Percentiles rank a stretch among this genome's conserved stretches.
Evolutionary conservation across 1,140 invertebrate species (phyloP).

Genomic region (Conus betulinus): DNA sequence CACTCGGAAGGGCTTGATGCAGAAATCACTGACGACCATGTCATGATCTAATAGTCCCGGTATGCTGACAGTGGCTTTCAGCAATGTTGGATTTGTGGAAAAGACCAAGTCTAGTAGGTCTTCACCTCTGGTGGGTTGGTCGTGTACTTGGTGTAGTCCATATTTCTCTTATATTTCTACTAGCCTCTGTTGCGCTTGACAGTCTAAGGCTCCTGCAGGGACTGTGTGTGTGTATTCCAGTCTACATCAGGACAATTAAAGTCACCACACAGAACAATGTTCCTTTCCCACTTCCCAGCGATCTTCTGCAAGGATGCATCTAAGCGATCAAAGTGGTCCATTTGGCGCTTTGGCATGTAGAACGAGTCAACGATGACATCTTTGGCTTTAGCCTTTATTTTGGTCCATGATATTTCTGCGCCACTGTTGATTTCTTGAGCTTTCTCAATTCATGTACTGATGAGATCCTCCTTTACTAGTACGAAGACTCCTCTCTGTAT

Average conservation of each 20-base stretch:
- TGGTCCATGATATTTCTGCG: constrained; percentile 44
- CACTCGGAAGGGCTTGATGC: neutral
- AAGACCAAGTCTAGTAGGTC: neutral
- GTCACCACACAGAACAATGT: neutral
- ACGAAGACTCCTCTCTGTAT: constrained; percentile 44
- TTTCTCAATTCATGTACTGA: constrained; percentile 37
- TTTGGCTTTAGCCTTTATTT: constrained; percentile 38
- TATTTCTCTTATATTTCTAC: neutral
- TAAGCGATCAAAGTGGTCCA: neutral
- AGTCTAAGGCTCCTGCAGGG: neutral
- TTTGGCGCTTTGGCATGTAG: constrained; percentile 39
- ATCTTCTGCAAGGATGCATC: neutral
- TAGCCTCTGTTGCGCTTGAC: neutral
- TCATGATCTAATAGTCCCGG: neutral
- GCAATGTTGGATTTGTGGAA: neutral
- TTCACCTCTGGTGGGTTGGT: neutral
- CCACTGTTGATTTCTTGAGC: constrained; percentile 20
- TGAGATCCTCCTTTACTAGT: constrained; percentile 36
- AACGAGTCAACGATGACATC: neutral
- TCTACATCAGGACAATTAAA: constrained; percentile 19
- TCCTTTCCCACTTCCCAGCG: neutral
- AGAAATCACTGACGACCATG: neutral
- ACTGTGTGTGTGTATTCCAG: neutral
- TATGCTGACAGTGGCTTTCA: neutral
- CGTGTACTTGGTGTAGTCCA: neutral